Evolutionary conservation across 2,797 vertebrate genomes (phyloP), one percentile per base, ranked within the genome.

Genomic region (Dryobates pubescens): DNA sequence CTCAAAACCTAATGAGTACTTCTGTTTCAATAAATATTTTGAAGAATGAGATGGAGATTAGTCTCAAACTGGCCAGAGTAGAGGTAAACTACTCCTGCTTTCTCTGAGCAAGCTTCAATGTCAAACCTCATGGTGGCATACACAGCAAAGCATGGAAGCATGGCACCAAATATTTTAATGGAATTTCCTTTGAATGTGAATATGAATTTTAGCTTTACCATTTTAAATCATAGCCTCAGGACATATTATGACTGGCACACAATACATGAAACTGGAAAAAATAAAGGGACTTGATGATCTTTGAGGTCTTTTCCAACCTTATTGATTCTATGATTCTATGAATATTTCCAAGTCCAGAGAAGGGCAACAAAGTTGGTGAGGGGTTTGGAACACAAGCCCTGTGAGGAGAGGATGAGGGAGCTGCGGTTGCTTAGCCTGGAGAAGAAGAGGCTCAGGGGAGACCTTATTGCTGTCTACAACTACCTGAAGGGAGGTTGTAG

Each of bases 1-100:
- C 34, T 65, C 47, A 78, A 34, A 94, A 6, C 0, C 3, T 17
- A n/a, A 11, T 0, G 0, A 0, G 67, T 63, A 51, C 67, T 36
- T 29, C n/a, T 26, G 27, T 6, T 91, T 88, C 58, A 43, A 8
- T 65, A 13, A 68, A 32, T 1, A 12, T 71, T 81, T 88, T n/a
- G 17, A 81, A 57, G 51, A 80, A 70, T 6, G 7, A 56, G 13
- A 4, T 81, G 15, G 38, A 72, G 8, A 59, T 34, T 30, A 72
- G 9, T 36, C 15, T 63, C 29, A 49, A 36, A 36, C 14, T 70
- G 53, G 43, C 6, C 11, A 72, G 27, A 92, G 10, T 4, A 71
- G 9, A 34, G 17, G 17, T 27, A 32, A 88, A 81, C 7, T 26
- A 32, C 10, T 34, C 7, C 8, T 58, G 1, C n/a, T 81, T 58